These are phyloP conservation scores for Tinea trinotella DNA, from an alignment of 2,888 invertebrate genomes.

Conservation along the genomic window DNA sequence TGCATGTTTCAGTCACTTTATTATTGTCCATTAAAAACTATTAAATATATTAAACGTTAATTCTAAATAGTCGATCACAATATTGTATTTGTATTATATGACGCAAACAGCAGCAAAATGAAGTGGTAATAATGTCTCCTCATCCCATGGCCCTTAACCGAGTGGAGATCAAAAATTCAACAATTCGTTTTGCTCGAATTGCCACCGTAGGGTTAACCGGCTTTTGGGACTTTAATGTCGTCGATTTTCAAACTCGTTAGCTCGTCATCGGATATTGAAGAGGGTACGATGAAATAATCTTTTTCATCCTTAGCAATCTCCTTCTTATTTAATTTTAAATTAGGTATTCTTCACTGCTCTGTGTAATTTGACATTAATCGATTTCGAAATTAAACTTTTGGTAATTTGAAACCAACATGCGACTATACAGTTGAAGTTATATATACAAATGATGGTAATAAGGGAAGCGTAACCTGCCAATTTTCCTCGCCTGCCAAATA, in stretches of 20 bases:
- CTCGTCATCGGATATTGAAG: constrained; percentile 45
- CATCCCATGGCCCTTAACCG: constrained; percentile 2
- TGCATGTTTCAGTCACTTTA: constrained; percentile 11
- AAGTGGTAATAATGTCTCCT: constrained; percentile 19
- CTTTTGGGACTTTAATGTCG: constrained; percentile 21
- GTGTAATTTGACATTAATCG: background rate
- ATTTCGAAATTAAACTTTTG: background rate
- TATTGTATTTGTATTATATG: background rate
- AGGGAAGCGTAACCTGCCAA: constrained; percentile 5
- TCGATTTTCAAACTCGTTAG: constrained; percentile 45
- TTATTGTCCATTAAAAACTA: background rate
- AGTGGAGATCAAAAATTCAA: constrained; percentile 20
- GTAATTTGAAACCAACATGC: background rate
- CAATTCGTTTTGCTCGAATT: constrained; percentile 29
- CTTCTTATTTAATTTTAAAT: constrained; percentile 12
- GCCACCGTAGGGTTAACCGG: constrained; percentile 40
- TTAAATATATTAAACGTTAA: background rate
- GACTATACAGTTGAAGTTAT: background rate
- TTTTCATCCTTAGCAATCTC: constrained; percentile 12
- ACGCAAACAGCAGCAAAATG: constrained; percentile 1
- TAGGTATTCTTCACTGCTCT: constrained; percentile 10
- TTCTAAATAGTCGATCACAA: background rate
- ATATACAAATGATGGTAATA: no score
- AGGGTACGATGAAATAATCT: constrained; percentile 28
- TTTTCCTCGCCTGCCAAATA: constrained; percentile 4